A percentile compares a stretch with the other conserved stretches of the same genome.
phyloP scores from a whole-genome alignment of 2,888 invertebrate genomes.

The Prosopocoilus inquinatus region DNA sequence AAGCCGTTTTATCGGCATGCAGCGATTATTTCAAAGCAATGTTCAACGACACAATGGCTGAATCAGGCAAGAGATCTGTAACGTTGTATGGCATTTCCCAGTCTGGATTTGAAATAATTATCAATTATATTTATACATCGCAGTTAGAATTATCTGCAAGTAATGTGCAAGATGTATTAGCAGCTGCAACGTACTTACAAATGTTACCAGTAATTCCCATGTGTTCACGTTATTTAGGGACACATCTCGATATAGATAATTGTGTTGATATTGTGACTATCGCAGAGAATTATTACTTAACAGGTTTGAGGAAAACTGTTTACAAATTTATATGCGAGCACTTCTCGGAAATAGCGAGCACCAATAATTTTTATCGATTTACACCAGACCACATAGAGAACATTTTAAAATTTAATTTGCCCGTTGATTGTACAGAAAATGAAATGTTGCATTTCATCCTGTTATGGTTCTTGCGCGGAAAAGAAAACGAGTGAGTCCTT shows the following conservation, averaged over 20 bases:
- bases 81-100: conserved; percentile 65
- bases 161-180: conserved; percentile 67
- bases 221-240: conserved; percentile 63
- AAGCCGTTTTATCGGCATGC: conserved; percentile 68
- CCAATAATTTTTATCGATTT: conserved; percentile 60
- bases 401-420: conserved; percentile 63
- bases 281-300: conserved; percentile 66
- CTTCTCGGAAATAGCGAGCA: conserved; percentile 60
- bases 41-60: conserved; percentile 71
- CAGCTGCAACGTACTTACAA: conserved; percentile 67
- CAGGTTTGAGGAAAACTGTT: conserved; percentile 58
- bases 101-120: conserved; percentile 60
- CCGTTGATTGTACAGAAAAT: conserved; percentile 66
- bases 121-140: conserved; percentile 71
- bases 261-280: conserved; percentile 70
- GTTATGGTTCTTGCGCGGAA: conserved; percentile 58
- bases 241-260: conserved; percentile 68
- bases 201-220: conserved; percentile 64
- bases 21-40: conserved; percentile 75
- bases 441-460: conserved; percentile 61
- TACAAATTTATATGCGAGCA: conserved; percentile 66
- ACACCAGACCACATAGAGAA: conserved; percentile 61
- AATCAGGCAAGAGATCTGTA: conserved; percentile 64
- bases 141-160: conserved; percentile 60
- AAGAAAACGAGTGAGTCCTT: conserved; percentile 40